Conservation (phyloP, 2,888 invertebrate genomes). For the Troilus luridus region DNA sequence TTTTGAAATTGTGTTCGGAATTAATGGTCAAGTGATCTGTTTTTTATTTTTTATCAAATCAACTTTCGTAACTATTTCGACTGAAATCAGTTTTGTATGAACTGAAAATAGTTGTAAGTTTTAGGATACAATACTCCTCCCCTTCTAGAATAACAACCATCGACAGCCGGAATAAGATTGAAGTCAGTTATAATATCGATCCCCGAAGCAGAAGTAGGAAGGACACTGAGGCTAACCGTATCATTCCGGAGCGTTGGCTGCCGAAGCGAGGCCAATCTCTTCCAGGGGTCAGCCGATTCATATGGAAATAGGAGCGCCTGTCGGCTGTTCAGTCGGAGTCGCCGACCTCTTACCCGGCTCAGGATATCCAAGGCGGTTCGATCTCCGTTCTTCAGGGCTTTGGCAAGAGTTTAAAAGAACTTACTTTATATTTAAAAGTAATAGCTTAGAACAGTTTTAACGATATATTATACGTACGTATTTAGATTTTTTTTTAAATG, state of each 20-base stretch:
- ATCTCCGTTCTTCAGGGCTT: not conserved
- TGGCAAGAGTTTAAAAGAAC: not conserved
- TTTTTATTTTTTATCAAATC: no score
- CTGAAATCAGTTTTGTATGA: not conserved
- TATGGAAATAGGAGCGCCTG: conserved; percentile 19
- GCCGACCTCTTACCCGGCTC: not conserved
- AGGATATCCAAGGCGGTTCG: not conserved
- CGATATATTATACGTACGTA: no score
- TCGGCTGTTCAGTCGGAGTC: not conserved
- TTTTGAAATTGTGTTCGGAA: no score
- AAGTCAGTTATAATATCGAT: not conserved
- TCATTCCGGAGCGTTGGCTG: conserved; percentile 53
- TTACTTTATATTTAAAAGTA: not conserved
- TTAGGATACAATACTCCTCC: not conserved
- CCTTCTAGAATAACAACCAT: not conserved
- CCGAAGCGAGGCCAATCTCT: not conserved
- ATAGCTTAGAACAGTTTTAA: no score
- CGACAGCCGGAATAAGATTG: not conserved
- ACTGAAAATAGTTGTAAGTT: not conserved
- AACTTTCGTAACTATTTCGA: no score
- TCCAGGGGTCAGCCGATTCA: conserved; percentile 23
- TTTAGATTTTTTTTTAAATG: no score
- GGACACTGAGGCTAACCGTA: conserved; percentile 61
- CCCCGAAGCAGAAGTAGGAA: conserved; percentile 50
- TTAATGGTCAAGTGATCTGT: no score